Conservation (phyloP, 2,113 vertebrate genomes). For the Podilymbus podiceps region DNA sequence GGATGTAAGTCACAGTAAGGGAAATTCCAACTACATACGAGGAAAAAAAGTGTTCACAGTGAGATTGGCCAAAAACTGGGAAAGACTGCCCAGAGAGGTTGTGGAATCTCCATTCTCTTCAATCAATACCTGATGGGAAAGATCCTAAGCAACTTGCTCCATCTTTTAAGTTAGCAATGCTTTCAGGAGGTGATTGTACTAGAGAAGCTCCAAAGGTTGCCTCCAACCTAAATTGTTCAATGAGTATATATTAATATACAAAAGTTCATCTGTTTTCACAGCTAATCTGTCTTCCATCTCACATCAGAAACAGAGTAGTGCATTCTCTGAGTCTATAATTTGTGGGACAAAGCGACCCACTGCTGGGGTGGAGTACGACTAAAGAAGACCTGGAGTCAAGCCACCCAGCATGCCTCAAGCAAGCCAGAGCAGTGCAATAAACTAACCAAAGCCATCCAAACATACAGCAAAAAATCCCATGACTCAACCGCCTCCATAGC, state of each 20-base stretch:
- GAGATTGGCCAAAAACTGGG: neutral
- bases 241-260: neutral
- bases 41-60: too few species aligned
- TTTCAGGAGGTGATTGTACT: neutral
- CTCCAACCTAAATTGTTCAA: neutral
- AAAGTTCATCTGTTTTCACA: neutral
- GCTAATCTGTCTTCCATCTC: neutral
- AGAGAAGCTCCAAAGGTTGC: neutral
- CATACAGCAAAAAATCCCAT: constrained; percentile 37
- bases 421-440: constrained; percentile 18
- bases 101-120: neutral
- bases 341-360: constrained; percentile 10
- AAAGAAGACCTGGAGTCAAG: neutral
- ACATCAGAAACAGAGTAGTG: neutral
- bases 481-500: neutral
- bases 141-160: neutral
- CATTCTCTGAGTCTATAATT: neutral
- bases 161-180: neutral
- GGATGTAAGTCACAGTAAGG: neutral
- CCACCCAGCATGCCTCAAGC: neutral
- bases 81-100: neutral
- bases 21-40: neutral
- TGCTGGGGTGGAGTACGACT: neutral
- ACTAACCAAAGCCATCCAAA: constrained; percentile 54
- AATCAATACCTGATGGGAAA: neutral